A percentile compares a stretch with the other conserved stretches of the same genome.
These are phyloP conservation scores for Apis florea DNA, from an alignment of 1,140 invertebrate species.

Conservation along the genomic window DNA sequence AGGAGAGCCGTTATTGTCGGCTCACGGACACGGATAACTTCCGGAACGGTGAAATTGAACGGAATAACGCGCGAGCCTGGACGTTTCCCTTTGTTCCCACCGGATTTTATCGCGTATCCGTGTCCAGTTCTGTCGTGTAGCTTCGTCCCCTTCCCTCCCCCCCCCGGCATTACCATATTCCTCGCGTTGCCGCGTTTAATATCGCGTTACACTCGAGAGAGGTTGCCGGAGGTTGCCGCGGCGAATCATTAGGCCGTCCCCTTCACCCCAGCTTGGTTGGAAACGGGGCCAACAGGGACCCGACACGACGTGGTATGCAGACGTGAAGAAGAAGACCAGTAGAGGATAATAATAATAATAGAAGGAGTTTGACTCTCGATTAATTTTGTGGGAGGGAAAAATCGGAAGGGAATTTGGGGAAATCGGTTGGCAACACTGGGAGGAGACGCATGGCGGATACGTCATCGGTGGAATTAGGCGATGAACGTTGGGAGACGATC, in stretches of 20 bases:
- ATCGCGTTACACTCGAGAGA: constrained; percentile 37
- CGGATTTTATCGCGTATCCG: constrained; percentile 51
- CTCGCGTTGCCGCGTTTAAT: constrained; percentile 64
- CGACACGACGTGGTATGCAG: too few relatives aligned
- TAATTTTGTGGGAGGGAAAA: too few relatives aligned
- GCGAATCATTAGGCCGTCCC: too few relatives aligned
- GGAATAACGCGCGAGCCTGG: constrained; percentile 59
- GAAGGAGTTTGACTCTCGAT: too few relatives aligned
- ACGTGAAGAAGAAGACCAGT: too few relatives aligned
- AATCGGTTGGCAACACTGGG: too few relatives aligned
- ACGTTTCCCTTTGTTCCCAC: constrained; percentile 60
- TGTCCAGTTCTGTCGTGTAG: constrained; percentile 54
- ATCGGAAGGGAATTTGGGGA: too few relatives aligned
- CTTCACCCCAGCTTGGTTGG: too few relatives aligned
- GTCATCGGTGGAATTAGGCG: constrained; percentile 47
- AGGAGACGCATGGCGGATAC: neutral
- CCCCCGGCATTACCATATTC: constrained; percentile 67
- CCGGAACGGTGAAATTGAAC: constrained; percentile 61
- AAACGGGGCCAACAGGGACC: too few relatives aligned
- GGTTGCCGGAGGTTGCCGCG: too few relatives aligned
- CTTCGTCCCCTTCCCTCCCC: constrained; percentile 46
- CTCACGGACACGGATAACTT: constrained; percentile 35
- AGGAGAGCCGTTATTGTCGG: constrained; percentile 52
- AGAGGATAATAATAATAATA: too few relatives aligned
- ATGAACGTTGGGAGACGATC: constrained; percentile 32